phyloP scores from a whole-genome alignment of 2,797 vertebrate species.

The Antrozous pallidus region DNA sequence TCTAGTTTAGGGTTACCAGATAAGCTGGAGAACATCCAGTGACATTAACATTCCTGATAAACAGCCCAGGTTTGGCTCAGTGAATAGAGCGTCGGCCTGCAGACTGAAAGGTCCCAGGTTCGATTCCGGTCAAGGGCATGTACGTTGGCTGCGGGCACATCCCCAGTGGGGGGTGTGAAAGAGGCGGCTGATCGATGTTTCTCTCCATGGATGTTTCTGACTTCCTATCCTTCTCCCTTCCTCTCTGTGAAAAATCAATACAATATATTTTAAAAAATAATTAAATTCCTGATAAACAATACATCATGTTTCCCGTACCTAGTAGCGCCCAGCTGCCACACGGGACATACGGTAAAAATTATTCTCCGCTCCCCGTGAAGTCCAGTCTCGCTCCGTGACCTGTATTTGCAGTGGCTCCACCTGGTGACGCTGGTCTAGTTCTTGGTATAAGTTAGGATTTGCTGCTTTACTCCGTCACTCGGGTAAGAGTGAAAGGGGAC shows the following conservation, averaged over 20 bases:
- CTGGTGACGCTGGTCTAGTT: neutral
- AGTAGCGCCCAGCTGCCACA: neutral
- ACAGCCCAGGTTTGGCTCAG: neutral
- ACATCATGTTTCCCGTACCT: neutral
- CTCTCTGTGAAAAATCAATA: too few species aligned
- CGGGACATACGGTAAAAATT: neutral
- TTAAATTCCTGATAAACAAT: neutral
- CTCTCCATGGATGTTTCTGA: too few species aligned
- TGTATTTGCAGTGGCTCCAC: neutral
- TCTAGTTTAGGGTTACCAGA: neutral
- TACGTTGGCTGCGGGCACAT: too few species aligned
- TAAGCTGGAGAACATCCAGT: neutral
- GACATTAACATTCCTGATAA: constrained; percentile 2
- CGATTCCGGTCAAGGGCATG: too few species aligned
- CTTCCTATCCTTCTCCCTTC: too few species aligned
- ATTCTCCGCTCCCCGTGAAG: neutral
- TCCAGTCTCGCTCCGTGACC: neutral
- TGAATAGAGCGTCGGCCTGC: too few species aligned
- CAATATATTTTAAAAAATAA: neutral
- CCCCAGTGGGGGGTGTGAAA: too few species aligned
- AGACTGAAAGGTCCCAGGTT: too few species aligned
- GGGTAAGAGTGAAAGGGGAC: neutral
- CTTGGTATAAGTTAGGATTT: neutral
- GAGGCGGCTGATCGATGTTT: too few species aligned
- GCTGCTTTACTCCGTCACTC: too few species aligned